Base-by-base conservation (phyloP, 2,113 vertebrate genomes). In the Misgurnus mizolepis region DNA sequence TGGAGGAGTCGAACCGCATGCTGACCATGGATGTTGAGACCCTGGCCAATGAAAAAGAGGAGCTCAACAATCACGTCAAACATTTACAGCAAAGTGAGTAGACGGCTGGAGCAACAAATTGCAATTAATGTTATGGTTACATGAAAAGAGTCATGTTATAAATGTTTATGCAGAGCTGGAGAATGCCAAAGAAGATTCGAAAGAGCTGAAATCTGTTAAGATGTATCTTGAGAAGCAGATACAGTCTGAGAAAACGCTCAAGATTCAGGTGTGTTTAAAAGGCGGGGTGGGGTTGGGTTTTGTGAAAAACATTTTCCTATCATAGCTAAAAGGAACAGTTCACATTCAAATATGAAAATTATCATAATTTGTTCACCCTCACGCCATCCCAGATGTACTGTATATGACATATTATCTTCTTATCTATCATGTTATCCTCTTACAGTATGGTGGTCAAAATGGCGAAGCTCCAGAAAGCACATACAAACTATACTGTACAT, bases 1-100 rank as follows among this genome's bases (percentile, higher is more conserved):
- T 99, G 86, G 97, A 98, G 84, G 97, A 98, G 90, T 96, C 96
- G 3, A 99, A 99, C 76, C 95, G 96, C 86, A 98, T 95, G 0
- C 90, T 99, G 80, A 99, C 97, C 0, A 94, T 93, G 84, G 97
- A 98, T 76, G 96, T 99, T 68, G 96, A 93, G 65, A 98, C 97
- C 87, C 94, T 99, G 84, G 96, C 97, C 79, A 96, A 91, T 70
- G 97, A 99, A 90, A 99, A 98, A 76, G 97, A 98, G 88, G 97
- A 99, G 49, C 90, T 99, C 75, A 99, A 99, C 90, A 97, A 98
- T 88, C 95, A 96, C 86, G 83, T 97, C 69, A 98, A 97, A 86
- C 95, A 96, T 56, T 72, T 90, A 56, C 95, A 96, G 85, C 96
- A 98, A 65, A 92, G 98, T 99, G 91, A 87, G 98, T 94, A 86